Base-by-base conservation (phyloP, 2,113 vertebrate genomes). In the Bujurquina vittata region DNA sequence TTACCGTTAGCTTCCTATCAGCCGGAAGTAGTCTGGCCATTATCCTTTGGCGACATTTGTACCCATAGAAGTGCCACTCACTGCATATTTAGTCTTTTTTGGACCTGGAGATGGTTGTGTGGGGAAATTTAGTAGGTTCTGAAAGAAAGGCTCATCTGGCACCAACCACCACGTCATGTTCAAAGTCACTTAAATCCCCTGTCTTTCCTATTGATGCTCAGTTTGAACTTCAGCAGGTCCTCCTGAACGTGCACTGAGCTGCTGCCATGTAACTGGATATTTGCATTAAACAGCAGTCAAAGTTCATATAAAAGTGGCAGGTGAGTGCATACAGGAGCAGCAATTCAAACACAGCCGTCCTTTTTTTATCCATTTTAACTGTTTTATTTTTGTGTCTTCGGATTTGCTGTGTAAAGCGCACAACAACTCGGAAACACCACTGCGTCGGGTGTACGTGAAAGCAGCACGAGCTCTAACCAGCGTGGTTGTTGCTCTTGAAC, bases 401-500 rank as follows among this genome's bases (percentile, higher is more conserved):
- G n/a, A n/a, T n/a, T n/a, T n/a, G n/a, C n/a, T n/a, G n/a, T n/a
- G n/a, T n/a, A n/a, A n/a, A n/a, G n/a, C n/a, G n/a, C n/a, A n/a
- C n/a, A n/a, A n/a, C n/a, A n/a, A n/a, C 0, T 37, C 46, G 2
- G 2, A 83, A 77, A 62, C 67, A 33, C 77, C 15, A 22, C 8
- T 3, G 23, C 37, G 22, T 10, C 2, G 1, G 23, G 18, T 2
- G 69, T 15, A 2, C 37, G 0, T 87, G 77, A 89, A 89, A 2
- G 80, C 80, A 23, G 0, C 89, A 60, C 31, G 1, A 11, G 33
- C 12, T 1, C 4, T 37, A 5, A 1, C 9, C 2, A 10, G 0
- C 0, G 15, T 20, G 3, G 4, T 14, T 60, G 54, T n/a, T 59
- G 83, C 17, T 72, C 58, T 69, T 89, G 90, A 91, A 91, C 46